A percentile compares a stretch with the other conserved stretches of the same genome.
phyloP scores from a whole-genome alignment of 2,797 vertebrate species.

The Amniataba percoides region DNA sequence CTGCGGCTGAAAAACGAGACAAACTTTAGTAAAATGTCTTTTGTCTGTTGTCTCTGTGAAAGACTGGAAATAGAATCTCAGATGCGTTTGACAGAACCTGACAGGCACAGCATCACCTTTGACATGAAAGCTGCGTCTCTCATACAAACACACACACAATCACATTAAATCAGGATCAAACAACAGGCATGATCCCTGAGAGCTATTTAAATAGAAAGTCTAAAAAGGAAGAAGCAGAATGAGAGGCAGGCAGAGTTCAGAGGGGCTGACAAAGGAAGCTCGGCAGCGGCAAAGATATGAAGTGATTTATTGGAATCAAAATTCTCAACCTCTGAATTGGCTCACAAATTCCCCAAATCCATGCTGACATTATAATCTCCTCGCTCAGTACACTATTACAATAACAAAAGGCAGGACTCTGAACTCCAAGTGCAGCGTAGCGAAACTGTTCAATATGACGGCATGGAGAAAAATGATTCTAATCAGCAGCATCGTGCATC shows the following conservation, averaged over 20 bases:
- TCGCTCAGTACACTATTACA: neutral
- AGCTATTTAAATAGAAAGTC: slow-evolving; percentile 52
- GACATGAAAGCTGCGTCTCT: slow-evolving; percentile 42
- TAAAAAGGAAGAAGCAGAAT: slow-evolving; percentile 28
- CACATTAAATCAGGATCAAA: slow-evolving; percentile 67
- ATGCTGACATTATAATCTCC: neutral
- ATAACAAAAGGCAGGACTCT: neutral
- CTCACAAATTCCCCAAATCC: neutral
- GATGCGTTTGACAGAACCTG: slow-evolving; percentile 47
- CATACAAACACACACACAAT: slow-evolving; percentile 43
- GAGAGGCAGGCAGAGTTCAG: slow-evolving; percentile 23
- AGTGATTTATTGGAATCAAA: neutral
- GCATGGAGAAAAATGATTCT: neutral
- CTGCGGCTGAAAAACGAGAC: slow-evolving; percentile 26
- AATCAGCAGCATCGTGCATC: neutral
- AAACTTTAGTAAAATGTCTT: slow-evolving; percentile 17
- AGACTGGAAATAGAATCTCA: slow-evolving; percentile 41
- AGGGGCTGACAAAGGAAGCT: neutral
- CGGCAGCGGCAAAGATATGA: neutral
- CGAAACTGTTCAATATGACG: neutral
- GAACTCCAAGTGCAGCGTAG: neutral
- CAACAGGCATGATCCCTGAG: slow-evolving; percentile 41
- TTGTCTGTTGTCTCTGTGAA: slow-evolving; percentile 18
- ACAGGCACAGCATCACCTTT: slow-evolving; percentile 59
- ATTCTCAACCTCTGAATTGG: neutral